Percentiles rank a stretch among this genome's conserved stretches.
phyloP scores from a whole-genome alignment of 2,113 vertebrate species.

The Nyctereutes procyonoides region DNA sequence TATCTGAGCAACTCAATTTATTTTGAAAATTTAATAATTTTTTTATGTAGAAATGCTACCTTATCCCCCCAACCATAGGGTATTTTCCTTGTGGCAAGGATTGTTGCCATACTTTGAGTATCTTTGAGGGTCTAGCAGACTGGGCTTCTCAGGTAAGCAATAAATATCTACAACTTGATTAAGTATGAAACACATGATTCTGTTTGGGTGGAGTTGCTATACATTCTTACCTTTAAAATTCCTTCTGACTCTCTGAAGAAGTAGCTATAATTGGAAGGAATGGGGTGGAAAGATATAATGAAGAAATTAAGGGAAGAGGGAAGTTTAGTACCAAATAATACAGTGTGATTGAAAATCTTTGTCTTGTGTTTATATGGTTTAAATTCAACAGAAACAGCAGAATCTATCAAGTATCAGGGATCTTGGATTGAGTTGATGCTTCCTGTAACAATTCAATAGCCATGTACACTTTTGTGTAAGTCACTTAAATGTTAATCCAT shows the following conservation, averaged over 20 bases:
- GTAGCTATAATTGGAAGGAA: neutral
- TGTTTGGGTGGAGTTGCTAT: neutral
- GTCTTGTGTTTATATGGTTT: neutral
- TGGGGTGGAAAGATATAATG: neutral
- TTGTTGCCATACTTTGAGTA: neutral
- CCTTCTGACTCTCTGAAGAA: neutral
- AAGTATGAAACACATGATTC: neutral
- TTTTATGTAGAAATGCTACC: neutral
- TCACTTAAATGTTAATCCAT: slow-evolving; percentile 11
- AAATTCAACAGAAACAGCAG: neutral
- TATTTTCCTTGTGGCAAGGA: neutral
- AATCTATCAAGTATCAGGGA: neutral
- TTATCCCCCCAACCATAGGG: neutral
- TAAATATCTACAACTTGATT: neutral
- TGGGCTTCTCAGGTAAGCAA: neutral
- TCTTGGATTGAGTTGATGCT: neutral
- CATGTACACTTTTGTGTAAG: neutral
- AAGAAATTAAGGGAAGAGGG: neutral
- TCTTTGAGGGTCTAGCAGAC: neutral
- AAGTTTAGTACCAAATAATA: neutral
- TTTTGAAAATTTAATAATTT: neutral
- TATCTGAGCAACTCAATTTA: neutral
- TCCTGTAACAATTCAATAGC: slow-evolving; percentile 22
- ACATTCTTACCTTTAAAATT: neutral
- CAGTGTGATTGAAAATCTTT: neutral